Base-by-base conservation (phyloP, 2,888 invertebrate genomes). In the Tanypteryx hageni region DNA sequence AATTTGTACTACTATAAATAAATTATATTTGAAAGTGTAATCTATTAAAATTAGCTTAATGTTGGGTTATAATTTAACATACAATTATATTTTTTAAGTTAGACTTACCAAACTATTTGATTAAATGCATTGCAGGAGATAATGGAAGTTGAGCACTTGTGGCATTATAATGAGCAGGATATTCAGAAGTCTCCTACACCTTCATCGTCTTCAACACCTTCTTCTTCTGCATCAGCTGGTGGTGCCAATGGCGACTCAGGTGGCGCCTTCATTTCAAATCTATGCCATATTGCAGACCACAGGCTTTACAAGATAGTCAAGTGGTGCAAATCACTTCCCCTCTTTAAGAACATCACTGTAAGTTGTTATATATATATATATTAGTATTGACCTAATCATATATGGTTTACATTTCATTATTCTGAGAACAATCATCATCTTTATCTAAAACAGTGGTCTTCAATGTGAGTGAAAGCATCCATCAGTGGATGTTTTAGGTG, bases 261-360 rank as follows among this genome's bases (percentile, higher is more conserved):
- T 95, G 98, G 98, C 0, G 98, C 98, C 95, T 97, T 98, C 95
- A 96, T 98, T 92, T 98, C 98, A 2, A 98, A 98, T 95, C 96
- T 99, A 94, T 98, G 98, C 96, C 98, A 98, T 95, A 98, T 99
- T 93, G 99, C 99, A 85, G 99, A 99, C 95, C 98, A 99, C 95
- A 96, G 99, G 89, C 96, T 99, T 27, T 99, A 99, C 95, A 99
- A 99, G 96, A 99, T 99, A 94, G 99, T 99, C 93, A 99, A 99
- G 95, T 99, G 99, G 99, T 99, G 99, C 96, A 98, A 99, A 95
- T 99, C 99, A 95, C 95, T 99, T 95, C 99, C 99, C 22, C 96
- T 99, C 57, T 99, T 99, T 95, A 98, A 99, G 95, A 98, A 99
- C 95, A 99, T 99, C 94, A 98, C 98, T 94, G 98, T 98, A 94